Conservation (phyloP, 2,888 invertebrate genomes). For the Hetaerina titia region DNA sequence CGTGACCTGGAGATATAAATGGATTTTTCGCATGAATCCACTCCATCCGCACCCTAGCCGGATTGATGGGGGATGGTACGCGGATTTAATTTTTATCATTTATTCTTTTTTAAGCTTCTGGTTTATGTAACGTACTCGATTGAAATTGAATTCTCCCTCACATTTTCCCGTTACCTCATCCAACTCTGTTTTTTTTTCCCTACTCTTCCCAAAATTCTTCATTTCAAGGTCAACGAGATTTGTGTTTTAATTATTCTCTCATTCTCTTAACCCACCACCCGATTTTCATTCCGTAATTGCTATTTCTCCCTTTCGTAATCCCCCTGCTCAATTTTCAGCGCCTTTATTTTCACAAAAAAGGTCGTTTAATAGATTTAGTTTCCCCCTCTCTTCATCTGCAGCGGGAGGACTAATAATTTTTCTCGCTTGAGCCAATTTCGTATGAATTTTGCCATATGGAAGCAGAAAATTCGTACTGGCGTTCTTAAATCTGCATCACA, state of each 20-base stretch:
- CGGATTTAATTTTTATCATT: background rate
- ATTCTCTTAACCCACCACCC: background rate
- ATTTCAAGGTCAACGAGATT: conserved; percentile 63
- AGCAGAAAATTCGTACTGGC: background rate
- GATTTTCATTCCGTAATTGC: conserved; percentile 50
- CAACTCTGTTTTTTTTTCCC: background rate
- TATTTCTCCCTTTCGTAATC: conserved; percentile 51
- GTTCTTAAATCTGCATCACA: background rate
- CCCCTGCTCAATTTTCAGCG: conserved; percentile 27
- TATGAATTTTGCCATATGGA: background rate
- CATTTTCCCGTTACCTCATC: background rate
- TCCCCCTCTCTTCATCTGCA: background rate
- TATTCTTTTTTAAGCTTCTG: conserved; percentile 1
- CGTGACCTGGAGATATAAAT: conserved; percentile 58
- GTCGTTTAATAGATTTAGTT: conserved; percentile 14
- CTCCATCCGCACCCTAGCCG: background rate
- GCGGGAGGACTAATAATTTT: background rate
- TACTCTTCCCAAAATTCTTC: background rate
- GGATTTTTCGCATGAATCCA: conserved; percentile 52
- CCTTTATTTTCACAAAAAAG: background rate
- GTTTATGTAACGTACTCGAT: conserved; percentile 58
- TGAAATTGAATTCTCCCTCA: conserved; percentile 35
- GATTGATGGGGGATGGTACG: background rate
- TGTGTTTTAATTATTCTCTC: conserved; percentile 57
- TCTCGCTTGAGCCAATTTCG: conserved; percentile 7